phyloP scores from a whole-genome alignment of 2,113 vertebrate species.

The Capreolus pygargus region DNA sequence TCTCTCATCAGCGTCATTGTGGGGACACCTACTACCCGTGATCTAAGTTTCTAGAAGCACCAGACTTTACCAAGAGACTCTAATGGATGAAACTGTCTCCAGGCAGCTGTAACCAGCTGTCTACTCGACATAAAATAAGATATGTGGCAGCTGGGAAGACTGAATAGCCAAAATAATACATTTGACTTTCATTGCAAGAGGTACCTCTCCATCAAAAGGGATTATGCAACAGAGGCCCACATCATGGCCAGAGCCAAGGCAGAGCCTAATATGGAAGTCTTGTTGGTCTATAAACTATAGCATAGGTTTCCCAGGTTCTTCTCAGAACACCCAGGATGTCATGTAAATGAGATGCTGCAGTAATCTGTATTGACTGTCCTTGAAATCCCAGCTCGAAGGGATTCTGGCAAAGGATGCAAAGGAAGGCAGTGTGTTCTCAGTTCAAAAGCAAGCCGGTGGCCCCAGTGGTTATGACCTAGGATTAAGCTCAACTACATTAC shows the following conservation, averaged over 20 bases:
- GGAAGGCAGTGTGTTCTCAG: slow-evolving; percentile 63
- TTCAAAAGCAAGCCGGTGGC: slow-evolving; percentile 55
- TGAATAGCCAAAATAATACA: slow-evolving; percentile 72
- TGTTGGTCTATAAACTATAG: slow-evolving; percentile 44
- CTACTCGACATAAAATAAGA: slow-evolving; percentile 64
- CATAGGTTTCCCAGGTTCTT: slow-evolving; percentile 69
- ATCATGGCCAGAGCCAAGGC: slow-evolving; percentile 36
- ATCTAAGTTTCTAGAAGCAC: slow-evolving; percentile 48
- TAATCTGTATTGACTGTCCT: slow-evolving; percentile 67
- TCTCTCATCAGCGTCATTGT: slow-evolving; percentile 51
- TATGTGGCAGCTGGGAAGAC: slow-evolving; percentile 69
- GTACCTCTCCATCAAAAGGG: slow-evolving; percentile 74
- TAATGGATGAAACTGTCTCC: slow-evolving; percentile 45
- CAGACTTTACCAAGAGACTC: slow-evolving; percentile 44
- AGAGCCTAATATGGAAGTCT: slow-evolving; percentile 63
- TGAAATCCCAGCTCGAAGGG: slow-evolving; percentile 62
- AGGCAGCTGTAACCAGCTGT: slow-evolving; percentile 74
- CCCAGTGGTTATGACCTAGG: slow-evolving; percentile 50
- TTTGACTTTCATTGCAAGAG: slow-evolving; percentile 68
- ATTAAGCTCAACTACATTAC: slow-evolving; percentile 59
- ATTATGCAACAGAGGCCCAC: slow-evolving; percentile 60
- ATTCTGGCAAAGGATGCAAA: slow-evolving; percentile 70
- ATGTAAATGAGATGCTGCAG: slow-evolving; percentile 60
- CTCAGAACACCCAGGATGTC: slow-evolving; percentile 70
- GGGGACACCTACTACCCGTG: slow-evolving; percentile 38